Base-by-base conservation (phyloP, 37 sponge, comb jelly and placozoan genomes). In the Halisarca cf. caerulea region DNA sequence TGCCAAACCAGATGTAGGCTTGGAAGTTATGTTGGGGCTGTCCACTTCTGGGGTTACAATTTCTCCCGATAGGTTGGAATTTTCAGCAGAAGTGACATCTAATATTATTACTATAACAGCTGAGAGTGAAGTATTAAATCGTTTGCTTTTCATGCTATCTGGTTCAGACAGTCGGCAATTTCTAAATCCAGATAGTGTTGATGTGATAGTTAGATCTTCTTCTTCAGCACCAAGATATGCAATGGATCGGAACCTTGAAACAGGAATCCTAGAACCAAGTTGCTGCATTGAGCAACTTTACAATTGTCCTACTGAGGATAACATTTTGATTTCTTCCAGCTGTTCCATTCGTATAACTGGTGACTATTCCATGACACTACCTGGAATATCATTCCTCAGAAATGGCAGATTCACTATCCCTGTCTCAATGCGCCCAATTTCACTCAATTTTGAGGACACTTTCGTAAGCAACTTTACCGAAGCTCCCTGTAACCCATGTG, bases 251-350 rank as follows among this genome's bases (percentile, higher is more conserved):
- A 27, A 1, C 42, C 61, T 60, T 2, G 64, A 33, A 11, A 23
- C 1, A 35, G 82, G 66, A 2, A 41, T 81, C 8, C 66, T 81
- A 35, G 62, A 81, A 34, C 82, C 82, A 17, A 60, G 82, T 24
- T 81, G 82, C 42, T 81, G 82, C 45, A 18, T 2, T 4, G 41
- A 74, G n/a, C n/a, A n/a, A n/a, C n/a, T n/a, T n/a, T n/a, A n/a
- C n/a, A n/a, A n/a, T n/a, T n/a, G n/a, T n/a, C n/a, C n/a, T n/a
- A n/a, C n/a, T n/a, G n/a, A n/a, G n/a, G n/a, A n/a, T n/a, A n/a
- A n/a, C n/a, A n/a, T n/a, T n/a, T n/a, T n/a, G n/a, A 37, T 24
- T 25, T 32, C 40, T 3, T 6, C 41, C 24, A 74, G 18, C 3
- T 74, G 41, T 44, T 24, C 40, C 44, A n/a, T n/a, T n/a, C 41